Percentiles rank a stretch among this genome's conserved stretches.
These are phyloP conservation scores for Apis dorsata DNA, from an alignment of 1,140 invertebrate genomes.

Conservation along the genomic window DNA sequence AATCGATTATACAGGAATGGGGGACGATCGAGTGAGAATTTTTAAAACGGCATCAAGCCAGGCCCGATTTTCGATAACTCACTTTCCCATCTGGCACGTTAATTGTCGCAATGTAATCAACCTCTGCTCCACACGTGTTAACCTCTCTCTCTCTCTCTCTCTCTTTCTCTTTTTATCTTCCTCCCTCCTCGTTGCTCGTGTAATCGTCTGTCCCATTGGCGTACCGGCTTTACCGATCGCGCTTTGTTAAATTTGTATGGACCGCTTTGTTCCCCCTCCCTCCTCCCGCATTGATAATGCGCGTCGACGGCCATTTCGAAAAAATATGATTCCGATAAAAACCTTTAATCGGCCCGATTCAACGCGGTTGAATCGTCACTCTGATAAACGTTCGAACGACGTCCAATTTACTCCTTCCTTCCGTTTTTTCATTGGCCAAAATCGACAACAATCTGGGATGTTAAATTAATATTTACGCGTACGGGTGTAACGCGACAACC, in stretches of 20 bases:
- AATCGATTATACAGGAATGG: slow-evolving; percentile 10
- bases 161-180: not conserved
- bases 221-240: not conserved
- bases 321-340: slow-evolving; percentile 30
- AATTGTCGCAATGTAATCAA: slow-evolving; percentile 49
- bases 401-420: too few species aligned
- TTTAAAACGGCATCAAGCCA: slow-evolving; percentile 5
- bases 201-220: slow-evolving; percentile 24
- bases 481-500: too few species aligned
- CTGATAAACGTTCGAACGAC: not conserved
- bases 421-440: not conserved
- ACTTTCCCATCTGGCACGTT: slow-evolving; percentile 37
- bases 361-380: not conserved
- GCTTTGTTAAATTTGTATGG: slow-evolving; percentile 33
- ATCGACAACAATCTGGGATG: not conserved
- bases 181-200: slow-evolving; percentile 8
- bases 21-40: not conserved
- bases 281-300: not conserved
- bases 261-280: not conserved
- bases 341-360: not conserved
- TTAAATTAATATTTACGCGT: not conserved
- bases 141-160: not conserved
- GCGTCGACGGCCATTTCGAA: not conserved
- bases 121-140: slow-evolving; percentile 9
- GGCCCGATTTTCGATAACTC: slow-evolving; percentile 44